These are phyloP conservation scores for Propithecus coquereli DNA, from an alignment of 2,113 vertebrate species.

Conservation along the genomic window DNA sequence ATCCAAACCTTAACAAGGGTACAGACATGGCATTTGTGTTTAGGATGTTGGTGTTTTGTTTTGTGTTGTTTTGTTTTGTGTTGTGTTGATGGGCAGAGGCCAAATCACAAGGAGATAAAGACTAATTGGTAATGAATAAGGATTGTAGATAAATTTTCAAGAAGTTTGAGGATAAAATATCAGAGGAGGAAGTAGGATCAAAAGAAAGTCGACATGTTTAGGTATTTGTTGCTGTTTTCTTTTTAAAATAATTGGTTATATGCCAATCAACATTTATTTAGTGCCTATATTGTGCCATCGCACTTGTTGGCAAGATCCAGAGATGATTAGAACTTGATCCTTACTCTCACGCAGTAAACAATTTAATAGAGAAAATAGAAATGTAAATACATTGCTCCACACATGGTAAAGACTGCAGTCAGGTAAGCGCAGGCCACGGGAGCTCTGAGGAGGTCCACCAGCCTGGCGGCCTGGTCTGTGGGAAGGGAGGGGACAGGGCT, in stretches of 20 bases:
- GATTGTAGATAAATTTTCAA: not conserved
- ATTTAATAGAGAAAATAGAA: not conserved
- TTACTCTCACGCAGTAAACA: not conserved
- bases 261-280: not conserved
- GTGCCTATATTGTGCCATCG: not conserved
- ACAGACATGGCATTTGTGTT: not conserved
- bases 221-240: not conserved
- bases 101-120: not conserved
- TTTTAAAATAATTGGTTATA: not conserved
- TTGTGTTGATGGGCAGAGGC: not conserved
- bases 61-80: not conserved
- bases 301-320: not conserved
- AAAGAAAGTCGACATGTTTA: not conserved
- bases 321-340: not conserved
- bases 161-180: not conserved
- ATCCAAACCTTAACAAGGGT: not conserved
- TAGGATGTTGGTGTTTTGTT: not conserved
- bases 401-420: not conserved
- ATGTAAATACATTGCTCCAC: not conserved
- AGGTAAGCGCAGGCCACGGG: not conserved
- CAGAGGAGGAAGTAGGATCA: not conserved
- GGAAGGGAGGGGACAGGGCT: fast-evolving
- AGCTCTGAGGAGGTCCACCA: fast-evolving
- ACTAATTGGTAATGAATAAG: not conserved
- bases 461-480: too few relatives aligned